Conservation (phyloP, 2,113 vertebrate genomes). For the Phasianus colchicus region DNA sequence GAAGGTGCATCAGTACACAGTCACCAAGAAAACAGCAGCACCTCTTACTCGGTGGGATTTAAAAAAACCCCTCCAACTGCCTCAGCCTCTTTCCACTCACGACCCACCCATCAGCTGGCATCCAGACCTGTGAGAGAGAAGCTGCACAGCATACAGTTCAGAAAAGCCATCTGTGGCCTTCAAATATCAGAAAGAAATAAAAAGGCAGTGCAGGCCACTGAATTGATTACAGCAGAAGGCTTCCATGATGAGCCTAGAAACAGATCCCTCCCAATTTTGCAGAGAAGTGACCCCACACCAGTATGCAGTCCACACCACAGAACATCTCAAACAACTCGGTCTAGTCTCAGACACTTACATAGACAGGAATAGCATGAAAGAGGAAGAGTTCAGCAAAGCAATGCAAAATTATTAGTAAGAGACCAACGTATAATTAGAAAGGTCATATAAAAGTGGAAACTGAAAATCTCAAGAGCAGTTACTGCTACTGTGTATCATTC, state of each 20-base stretch:
- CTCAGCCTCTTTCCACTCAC: background rate
- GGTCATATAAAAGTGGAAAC: background rate
- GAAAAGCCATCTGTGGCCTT: background rate
- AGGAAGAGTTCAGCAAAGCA: background rate
- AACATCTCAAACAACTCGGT: background rate
- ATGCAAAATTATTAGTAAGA: background rate
- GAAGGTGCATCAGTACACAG: background rate
- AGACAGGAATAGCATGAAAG: background rate
- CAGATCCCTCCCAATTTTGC: background rate
- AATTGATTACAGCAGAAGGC: background rate
- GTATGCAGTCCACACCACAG: background rate
- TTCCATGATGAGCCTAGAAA: background rate
- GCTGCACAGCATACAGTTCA: background rate
- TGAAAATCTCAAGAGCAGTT: background rate
- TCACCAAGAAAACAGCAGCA: background rate
- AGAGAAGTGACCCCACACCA: background rate
- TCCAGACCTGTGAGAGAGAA: background rate
- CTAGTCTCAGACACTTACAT: background rate
- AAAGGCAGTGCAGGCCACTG: background rate
- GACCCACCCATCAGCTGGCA: rapidly evolving
- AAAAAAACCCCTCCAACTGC: rapidly evolving
- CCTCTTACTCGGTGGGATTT: background rate
- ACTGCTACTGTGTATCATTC: background rate
- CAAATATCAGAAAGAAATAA: background rate
- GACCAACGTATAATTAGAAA: background rate